Evolutionary conservation across 2,113 vertebrate genomes (phyloP), one percentile per base, ranked within the genome.

Genomic region (Zootoca vivipara): DNA sequence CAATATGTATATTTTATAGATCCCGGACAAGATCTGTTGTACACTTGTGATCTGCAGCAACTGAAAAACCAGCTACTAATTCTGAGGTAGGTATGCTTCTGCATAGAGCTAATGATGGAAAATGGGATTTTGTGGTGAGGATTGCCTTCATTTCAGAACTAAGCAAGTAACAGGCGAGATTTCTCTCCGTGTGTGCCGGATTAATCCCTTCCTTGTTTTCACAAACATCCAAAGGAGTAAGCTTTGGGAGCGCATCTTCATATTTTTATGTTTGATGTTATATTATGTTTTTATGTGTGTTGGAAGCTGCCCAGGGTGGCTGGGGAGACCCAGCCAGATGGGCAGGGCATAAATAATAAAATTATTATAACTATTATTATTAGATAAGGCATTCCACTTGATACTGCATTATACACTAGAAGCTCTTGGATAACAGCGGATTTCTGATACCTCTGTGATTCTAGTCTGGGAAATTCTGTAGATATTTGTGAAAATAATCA

Each of bases 21-120:
- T 22, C 58, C 74, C 72, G 2, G 30, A 38, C 28, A 89, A 88
- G 83, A 38, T 85, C 38, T 89, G n/a, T 91, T 83, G 52, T 6
- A 38, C 74, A 35, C 33, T 72, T 86, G 83, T 33, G 26, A 92
- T 87, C 92, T 87, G 85, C 78, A 93, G 86, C 81, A 35, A 46
- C 52, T 62, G 74, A 70, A 88, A 82, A 91, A 72, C 83, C 89
- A 94, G 92, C 52, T 26, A n/a, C 35, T 52, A 52, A 82, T 93
- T 35, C 46, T 62, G 84, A 92, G 52, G 35, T 78, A 42, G 26
- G 10, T 67, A 62, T 87, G 67, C 83, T 30, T 67, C n/a, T 88
- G 9, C 35, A 26, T 82, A 83, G 62, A 78, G 40, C 42, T 72
- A 82, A 78, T 24, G 40, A 74, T 40, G 0, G 35, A 83, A 10